Percentiles rank a stretch among this genome's conserved stretches.
Conservation (phyloP, 2,888 invertebrate genomes). For the Mythimna ferrago region DNA sequence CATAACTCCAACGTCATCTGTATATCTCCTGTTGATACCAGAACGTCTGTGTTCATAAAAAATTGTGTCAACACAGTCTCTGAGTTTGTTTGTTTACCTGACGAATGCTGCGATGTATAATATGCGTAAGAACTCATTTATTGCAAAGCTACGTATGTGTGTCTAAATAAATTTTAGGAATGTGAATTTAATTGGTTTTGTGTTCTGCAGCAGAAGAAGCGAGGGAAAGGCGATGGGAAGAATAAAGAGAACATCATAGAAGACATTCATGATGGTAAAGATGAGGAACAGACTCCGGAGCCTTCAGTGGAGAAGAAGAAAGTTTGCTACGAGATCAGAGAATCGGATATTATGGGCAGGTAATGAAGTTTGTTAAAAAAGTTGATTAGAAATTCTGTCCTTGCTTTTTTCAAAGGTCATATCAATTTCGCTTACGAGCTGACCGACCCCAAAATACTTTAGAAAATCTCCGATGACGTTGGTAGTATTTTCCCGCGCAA, state of each 20-base stretch:
- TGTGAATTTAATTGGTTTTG: slow-evolving; percentile 42
- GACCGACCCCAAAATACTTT: slow-evolving; percentile 23
- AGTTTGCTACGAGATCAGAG: slow-evolving; percentile 90
- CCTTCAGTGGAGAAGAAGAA: slow-evolving; percentile 91
- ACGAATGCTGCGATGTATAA: slow-evolving; percentile 80
- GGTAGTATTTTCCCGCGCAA: slow-evolving; percentile 34
- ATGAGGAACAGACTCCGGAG: slow-evolving; percentile 58
- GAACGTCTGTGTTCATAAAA: slow-evolving; percentile 72
- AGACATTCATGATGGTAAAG: slow-evolving; percentile 68
- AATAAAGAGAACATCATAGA: slow-evolving; percentile 85
- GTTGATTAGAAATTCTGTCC: not conserved
- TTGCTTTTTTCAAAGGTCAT: not conserved
- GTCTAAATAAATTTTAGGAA: slow-evolving; percentile 12
- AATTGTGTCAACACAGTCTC: slow-evolving; percentile 65
- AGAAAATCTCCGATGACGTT: slow-evolving; percentile 37
- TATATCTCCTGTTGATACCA: slow-evolving; percentile 73
- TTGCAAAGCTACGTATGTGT: not conserved
- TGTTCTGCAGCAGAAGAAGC: slow-evolving; percentile 85
- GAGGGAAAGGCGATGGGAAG: slow-evolving; percentile 76
- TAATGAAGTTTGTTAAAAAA: slow-evolving; percentile 60
- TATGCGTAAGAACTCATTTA: slow-evolving; percentile 74
- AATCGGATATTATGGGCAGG: slow-evolving; percentile 92
- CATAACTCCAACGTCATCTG: slow-evolving; percentile 80
- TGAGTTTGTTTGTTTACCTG: slow-evolving; percentile 57
- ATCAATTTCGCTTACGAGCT: not conserved